Evolutionary conservation across 2,888 invertebrate species (phyloP), one percentile per base, ranked within the genome.

Genomic region (Smittia sp.): DNA sequence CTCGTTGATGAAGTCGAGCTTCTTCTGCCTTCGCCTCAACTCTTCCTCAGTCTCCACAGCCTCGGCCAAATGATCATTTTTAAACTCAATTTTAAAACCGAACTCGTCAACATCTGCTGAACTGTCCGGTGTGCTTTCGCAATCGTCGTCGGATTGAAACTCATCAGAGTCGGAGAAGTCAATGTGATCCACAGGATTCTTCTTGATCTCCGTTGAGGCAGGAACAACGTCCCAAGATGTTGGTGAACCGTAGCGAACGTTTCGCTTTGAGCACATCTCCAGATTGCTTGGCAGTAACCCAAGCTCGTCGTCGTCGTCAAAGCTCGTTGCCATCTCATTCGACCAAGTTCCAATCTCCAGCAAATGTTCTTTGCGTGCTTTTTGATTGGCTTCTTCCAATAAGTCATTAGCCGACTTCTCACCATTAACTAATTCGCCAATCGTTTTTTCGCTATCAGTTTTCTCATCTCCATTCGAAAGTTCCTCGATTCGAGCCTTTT

Each of bases 321-420:
- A 82, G 0, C 85, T 83, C 0, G 86, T 84, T 0, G 93, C 92
- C 94, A 94, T 94, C 72, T 94, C 94, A 80, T 94, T 95, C 0
- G 92, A 91, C 95, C 95, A 95, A 0, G 90, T 94, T 7, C 94
- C 95, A 66, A 95, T 94, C 80, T 94, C 94, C 79, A 94, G 86
- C 77, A 89, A 88, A 79, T 77, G 79, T 46, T 87, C 84, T 0
- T 78, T 82, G 75, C 79, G 77, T n/a, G 81, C 73, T 74, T 80
- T 79, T 73, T 80, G 78, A 75, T 82, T 80, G 13, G 78, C 80
- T 74, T 81, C 81, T 27, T 80, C 78, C 7, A 81, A 76, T n/a
- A 80, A 76, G 75, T 81, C 82, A 74, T 80, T 80, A 6, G 79
- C 79, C 38, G 79, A 80, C 75, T 81, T 85, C 46, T 84, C 84